Evolutionary conservation across 2,797 vertebrate species (phyloP).

Genomic region (Chaetophractus vellerosus): DNA sequence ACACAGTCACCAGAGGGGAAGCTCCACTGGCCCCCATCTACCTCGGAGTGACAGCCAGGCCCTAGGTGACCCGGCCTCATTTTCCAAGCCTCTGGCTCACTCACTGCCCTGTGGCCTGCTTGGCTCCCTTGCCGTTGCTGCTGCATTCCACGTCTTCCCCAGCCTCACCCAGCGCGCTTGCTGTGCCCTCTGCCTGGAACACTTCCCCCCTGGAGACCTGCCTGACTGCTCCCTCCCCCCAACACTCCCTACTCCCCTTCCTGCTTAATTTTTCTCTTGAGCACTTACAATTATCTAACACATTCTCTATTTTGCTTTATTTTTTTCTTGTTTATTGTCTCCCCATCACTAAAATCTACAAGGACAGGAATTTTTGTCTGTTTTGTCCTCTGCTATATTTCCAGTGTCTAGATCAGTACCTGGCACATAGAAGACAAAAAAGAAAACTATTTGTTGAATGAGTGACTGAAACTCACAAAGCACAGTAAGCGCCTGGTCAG

Average conservation of each 20-base stretch:
- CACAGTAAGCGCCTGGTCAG: background rate
- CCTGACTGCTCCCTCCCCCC: background rate
- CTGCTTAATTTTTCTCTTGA: background rate
- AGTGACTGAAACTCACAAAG: background rate
- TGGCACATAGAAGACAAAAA: background rate
- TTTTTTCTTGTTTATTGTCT: background rate
- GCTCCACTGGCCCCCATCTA: background rate
- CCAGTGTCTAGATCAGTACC: background rate
- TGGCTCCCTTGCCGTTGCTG: background rate
- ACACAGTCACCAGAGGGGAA: background rate
- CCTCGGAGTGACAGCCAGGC: background rate
- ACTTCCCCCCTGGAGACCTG: background rate
- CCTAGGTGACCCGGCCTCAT: background rate
- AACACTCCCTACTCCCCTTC: background rate
- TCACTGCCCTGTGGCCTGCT: fast-evolving
- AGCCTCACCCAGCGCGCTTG: background rate
- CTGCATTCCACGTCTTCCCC: background rate
- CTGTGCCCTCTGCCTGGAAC: background rate
- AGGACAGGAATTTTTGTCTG: background rate
- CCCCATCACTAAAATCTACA: background rate
- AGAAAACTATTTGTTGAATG: background rate
- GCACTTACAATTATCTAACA: background rate
- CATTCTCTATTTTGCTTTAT: background rate
- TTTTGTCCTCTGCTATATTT: background rate
- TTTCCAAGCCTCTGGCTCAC: background rate